Evolutionary conservation across 2,888 invertebrate species (phyloP).

Genomic region (Neria commutata): DNA sequence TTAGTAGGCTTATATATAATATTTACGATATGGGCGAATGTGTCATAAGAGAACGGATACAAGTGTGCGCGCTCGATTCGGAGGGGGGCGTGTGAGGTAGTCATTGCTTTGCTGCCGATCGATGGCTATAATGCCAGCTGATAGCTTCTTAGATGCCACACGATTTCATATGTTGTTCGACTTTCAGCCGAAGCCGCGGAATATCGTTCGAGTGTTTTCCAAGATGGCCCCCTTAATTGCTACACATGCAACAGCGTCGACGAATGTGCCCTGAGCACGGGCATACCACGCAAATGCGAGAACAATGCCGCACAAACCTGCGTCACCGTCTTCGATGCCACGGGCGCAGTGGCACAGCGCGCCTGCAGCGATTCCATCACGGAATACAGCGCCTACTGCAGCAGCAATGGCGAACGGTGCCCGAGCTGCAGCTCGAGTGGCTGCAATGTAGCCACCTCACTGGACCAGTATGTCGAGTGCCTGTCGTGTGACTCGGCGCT

Average conservation of each 20-base stretch:
- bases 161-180: no score
- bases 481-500: conserved; percentile 28
- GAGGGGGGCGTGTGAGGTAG: no score
- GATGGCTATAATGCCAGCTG: no score
- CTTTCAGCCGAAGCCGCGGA: background rate
- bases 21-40: no score
- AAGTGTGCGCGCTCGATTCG: no score
- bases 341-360: conserved; percentile 39
- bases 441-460: conserved; percentile 29
- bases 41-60: no score
- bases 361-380: conserved; percentile 43
- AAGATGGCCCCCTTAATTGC: conserved; percentile 47
- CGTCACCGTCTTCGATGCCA: conserved; percentile 38
- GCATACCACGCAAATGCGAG: conserved; percentile 37
- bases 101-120: no score
- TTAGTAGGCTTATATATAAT: no score
- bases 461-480: conserved; percentile 30
- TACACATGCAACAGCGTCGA: conserved; percentile 37
- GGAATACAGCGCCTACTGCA: conserved; percentile 21
- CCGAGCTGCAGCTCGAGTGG: conserved; percentile 31
- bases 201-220: conserved; percentile 28
- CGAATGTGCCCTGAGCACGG: conserved; percentile 37
- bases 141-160: no score
- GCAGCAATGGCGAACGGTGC: conserved; percentile 27
- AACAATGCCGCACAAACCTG: conserved; percentile 42